Percentiles rank a stretch among this genome's conserved stretches.
phyloP scores from a whole-genome alignment of 2,888 invertebrate genomes.

The Syritta pipiens region DNA sequence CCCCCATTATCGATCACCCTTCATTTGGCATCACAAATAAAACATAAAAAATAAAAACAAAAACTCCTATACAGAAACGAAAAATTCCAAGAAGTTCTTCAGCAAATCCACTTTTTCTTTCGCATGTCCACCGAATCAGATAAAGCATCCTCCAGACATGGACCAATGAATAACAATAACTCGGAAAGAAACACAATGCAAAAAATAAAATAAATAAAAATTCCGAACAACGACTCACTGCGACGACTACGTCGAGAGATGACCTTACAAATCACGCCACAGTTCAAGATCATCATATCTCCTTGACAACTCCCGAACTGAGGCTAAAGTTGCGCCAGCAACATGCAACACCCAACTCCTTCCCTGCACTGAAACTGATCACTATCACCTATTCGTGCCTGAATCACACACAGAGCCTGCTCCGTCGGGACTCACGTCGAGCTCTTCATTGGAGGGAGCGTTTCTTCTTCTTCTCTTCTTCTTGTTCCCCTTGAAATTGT shows the following conservation, averaged over 20 bases:
- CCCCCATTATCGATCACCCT: too few relatives aligned
- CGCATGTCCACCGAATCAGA: slow-evolving; percentile 57
- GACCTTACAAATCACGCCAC: slow-evolving; percentile 67
- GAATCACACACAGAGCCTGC: slow-evolving; percentile 19
- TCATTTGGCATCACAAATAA: too few relatives aligned
- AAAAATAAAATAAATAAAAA: slow-evolving; percentile 9
- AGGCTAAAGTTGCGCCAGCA: background rate
- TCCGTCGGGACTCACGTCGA: slow-evolving; percentile 17
- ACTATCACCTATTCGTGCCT: slow-evolving; percentile 64
- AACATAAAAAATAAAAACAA: too few relatives aligned
- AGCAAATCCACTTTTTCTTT: slow-evolving; percentile 52
- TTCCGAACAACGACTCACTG: slow-evolving; percentile 35
- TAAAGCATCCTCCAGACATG: slow-evolving; percentile 57
- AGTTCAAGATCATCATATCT: slow-evolving; percentile 69
- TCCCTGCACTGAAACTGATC: slow-evolving; percentile 47
- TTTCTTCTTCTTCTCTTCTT: too few relatives aligned
- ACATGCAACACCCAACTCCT: slow-evolving; percentile 35
- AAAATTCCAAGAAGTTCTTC: slow-evolving; percentile 50
- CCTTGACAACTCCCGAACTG: slow-evolving; percentile 67
- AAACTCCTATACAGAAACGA: slow-evolving; percentile 18
- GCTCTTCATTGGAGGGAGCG: slow-evolving; percentile 42
- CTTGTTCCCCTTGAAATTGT: slow-evolving; percentile 29
- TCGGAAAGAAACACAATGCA: slow-evolving; percentile 2
- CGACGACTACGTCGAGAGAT: slow-evolving; percentile 41
- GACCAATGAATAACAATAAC: slow-evolving; percentile 66